phyloP scores from a whole-genome alignment of 1,140 invertebrate species.

The Reticulitermes speratus region DNA sequence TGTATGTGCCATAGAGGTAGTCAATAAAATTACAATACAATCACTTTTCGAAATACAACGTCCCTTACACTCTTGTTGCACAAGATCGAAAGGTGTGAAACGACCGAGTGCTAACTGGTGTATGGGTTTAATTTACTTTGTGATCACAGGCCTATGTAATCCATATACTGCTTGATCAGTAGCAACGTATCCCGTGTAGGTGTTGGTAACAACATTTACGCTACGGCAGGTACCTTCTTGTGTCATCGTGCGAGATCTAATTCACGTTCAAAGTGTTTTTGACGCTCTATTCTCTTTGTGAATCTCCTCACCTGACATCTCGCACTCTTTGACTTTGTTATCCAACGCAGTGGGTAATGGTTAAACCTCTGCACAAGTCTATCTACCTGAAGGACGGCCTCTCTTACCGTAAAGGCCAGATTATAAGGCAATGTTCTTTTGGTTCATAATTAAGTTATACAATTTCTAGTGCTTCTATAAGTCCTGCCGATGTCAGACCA shows the following conservation, averaged over 20 bases:
- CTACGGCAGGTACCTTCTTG: background rate
- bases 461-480: too few relatives aligned
- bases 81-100: background rate
- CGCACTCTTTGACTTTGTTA: background rate
- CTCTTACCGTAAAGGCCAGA: too few relatives aligned
- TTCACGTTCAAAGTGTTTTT: background rate
- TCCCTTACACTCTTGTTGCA: background rate
- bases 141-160: background rate
- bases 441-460: too few relatives aligned
- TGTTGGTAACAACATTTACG: background rate
- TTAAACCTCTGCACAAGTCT: background rate
- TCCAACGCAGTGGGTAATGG: background rate
- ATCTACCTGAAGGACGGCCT: too few relatives aligned
- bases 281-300: background rate
- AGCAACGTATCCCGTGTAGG: background rate
- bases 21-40: too few relatives aligned
- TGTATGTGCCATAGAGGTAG: too few relatives aligned
- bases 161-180: background rate
- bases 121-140: background rate
- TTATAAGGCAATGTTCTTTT: too few relatives aligned
- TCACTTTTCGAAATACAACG: too few relatives aligned
- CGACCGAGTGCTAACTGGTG: background rate
- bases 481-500: too few relatives aligned
- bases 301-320: background rate
- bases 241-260: background rate